These are phyloP conservation scores for Coilia nasus DNA, from an alignment of 2,797 vertebrate genomes.

Conservation along the genomic window DNA sequence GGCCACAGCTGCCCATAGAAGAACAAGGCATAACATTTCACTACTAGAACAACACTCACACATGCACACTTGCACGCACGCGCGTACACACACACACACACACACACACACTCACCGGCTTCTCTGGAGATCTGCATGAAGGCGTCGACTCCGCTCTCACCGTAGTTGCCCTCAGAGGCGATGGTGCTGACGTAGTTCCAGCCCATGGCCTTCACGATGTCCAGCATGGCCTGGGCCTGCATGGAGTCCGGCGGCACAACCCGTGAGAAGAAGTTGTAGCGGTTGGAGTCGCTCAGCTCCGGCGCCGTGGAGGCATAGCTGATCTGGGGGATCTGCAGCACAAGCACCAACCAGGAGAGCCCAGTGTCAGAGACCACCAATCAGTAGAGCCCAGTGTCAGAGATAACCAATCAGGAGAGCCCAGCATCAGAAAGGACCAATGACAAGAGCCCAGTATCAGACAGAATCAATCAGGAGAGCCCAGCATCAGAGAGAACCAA, in stretches of 20 bases:
- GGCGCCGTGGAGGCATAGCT: slow-evolving; percentile 93
- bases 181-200: slow-evolving; percentile 93
- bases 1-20: too few species aligned
- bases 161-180: slow-evolving; percentile 92
- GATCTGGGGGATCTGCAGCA: slow-evolving; percentile 88
- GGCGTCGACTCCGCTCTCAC: slow-evolving; percentile 90
- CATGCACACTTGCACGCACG: too few species aligned
- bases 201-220: slow-evolving; percentile 88
- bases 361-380: background rate
- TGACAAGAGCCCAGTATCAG: background rate
- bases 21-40: too few species aligned
- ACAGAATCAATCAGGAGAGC: background rate
- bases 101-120: slow-evolving; percentile 73
- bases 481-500: background rate
- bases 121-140: slow-evolving; percentile 91
- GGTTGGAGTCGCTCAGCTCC: slow-evolving; percentile 89
- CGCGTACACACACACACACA: too few species aligned
- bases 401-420: background rate
- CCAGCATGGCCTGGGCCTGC: slow-evolving; percentile 94
- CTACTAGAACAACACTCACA: too few species aligned
- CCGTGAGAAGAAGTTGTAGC: slow-evolving; percentile 91
- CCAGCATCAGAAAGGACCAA: background rate
- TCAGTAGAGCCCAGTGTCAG: background rate
- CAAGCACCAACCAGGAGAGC: slow-evolving; percentile 7
- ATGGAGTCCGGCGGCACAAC: slow-evolving; percentile 93